These are phyloP conservation scores for Drosophila sulfurigaster DNA, from an alignment of 1,140 invertebrate genomes.

Conservation along the genomic window DNA sequence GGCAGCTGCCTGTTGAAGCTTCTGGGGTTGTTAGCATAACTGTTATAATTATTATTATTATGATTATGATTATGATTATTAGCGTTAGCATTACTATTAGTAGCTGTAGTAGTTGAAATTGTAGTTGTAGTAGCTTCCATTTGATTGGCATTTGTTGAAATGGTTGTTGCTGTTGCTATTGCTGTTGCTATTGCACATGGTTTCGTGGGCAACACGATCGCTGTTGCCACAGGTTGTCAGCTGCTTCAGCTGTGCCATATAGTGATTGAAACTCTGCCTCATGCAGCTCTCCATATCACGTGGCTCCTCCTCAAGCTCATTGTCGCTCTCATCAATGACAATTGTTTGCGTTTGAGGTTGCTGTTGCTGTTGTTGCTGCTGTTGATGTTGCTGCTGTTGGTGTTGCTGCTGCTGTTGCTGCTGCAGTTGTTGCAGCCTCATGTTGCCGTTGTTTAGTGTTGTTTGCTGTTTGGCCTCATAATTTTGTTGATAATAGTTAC, in stretches of 20 bases:
- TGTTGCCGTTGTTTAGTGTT: conserved; percentile 63
- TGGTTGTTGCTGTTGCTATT: conserved; percentile 51
- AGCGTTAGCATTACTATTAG: conserved; percentile 47
- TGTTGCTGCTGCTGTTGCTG: conserved; percentile 40
- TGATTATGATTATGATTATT: conserved; percentile 35
- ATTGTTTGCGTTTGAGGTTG: conserved; percentile 66
- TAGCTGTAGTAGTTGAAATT: conserved; percentile 61
- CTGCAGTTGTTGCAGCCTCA: conserved; percentile 51
- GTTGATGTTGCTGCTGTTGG: conserved; percentile 25
- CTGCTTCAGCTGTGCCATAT: conserved; percentile 72
- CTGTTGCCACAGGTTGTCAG: conserved; percentile 43
- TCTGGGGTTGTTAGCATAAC: conserved; percentile 58
- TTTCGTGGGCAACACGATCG: conserved; percentile 40
- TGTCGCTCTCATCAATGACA: conserved; percentile 75
- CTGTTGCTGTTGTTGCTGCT: conserved; percentile 33
- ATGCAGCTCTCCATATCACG: conserved; percentile 39
- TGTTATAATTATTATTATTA: conserved; percentile 36
- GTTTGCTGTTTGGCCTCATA: conserved; percentile 39
- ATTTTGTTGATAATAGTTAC: conserved; percentile 48
- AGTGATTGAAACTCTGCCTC: conserved; percentile 66
- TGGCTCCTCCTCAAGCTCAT: conserved; percentile 53
- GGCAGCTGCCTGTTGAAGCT: conserved; percentile 60
- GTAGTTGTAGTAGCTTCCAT: conserved; percentile 75
- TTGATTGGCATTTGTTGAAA: conserved; percentile 74
- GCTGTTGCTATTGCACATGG: conserved; percentile 70